These are phyloP conservation scores for Ahaetulla prasina DNA, from an alignment of 2,113 vertebrate species.

Conservation along the genomic window DNA sequence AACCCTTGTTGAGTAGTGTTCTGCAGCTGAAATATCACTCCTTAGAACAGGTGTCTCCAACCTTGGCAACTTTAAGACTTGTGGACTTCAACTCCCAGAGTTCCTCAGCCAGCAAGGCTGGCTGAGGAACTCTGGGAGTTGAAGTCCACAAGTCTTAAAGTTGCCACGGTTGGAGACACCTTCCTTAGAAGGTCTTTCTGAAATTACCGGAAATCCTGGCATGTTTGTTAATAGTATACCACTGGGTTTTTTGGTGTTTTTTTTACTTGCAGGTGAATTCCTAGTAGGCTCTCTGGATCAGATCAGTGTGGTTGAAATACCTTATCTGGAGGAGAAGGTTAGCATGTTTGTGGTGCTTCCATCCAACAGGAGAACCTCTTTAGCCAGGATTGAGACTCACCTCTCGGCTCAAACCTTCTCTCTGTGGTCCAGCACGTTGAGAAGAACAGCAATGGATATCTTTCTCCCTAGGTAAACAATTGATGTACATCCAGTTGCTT, in stretches of 20 bases:
- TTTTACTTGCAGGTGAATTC: constrained; percentile 78
- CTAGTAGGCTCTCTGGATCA: constrained; percentile 67
- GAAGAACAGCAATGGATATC: constrained; percentile 80
- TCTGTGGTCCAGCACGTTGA: constrained; percentile 75
- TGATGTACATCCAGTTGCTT: not conserved
- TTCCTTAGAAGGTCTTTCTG: not conserved
- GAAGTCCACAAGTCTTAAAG: too few relatives aligned
- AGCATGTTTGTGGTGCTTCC: constrained; percentile 83
- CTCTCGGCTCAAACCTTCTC: constrained; percentile 74
- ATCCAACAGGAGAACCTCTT: constrained; percentile 67
- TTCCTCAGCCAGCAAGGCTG: too few relatives aligned
- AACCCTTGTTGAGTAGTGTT: not conserved
- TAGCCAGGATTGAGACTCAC: constrained; percentile 74
- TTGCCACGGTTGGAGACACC: too few relatives aligned
- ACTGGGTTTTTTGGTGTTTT: not conserved
- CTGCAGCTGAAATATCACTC: not conserved
- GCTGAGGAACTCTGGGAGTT: too few relatives aligned
- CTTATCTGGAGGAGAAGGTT: constrained; percentile 73
- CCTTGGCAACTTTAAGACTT: too few relatives aligned
- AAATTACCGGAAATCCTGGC: not conserved
- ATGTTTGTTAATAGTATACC: not conserved
- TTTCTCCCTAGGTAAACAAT: constrained; percentile 82
- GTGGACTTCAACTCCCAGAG: too few relatives aligned
- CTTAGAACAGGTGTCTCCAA: not conserved
- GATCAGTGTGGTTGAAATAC: constrained; percentile 78